Percentiles rank a stretch among this genome's conserved stretches.
Evolutionary conservation across 2,113 vertebrate species (phyloP).

Genomic region (Junco hyemalis): DNA sequence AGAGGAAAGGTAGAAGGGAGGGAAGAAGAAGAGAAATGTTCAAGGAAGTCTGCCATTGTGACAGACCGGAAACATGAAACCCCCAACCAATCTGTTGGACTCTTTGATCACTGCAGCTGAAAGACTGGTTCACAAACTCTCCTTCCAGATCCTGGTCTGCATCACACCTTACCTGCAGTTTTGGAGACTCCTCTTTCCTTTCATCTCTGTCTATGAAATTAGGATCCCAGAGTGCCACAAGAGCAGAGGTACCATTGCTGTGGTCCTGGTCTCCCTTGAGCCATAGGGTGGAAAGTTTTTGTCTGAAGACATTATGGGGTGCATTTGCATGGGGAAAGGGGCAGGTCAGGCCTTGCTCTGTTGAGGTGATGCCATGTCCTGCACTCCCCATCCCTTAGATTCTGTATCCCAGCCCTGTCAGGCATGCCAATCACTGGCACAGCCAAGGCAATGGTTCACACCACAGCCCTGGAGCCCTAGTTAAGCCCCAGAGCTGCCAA

Average conservation of each 20-base stretch:
- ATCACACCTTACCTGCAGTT: background rate
- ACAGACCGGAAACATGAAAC: background rate
- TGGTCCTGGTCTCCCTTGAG: rapidly evolving
- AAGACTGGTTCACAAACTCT: background rate
- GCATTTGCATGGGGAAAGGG: background rate
- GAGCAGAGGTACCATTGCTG: background rate
- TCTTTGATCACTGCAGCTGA: background rate
- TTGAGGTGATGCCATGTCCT: background rate
- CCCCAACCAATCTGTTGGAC: too few relatives aligned
- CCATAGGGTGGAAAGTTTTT: background rate
- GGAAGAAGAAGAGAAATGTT: background rate
- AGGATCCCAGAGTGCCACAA: background rate
- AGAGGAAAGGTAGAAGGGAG: background rate
- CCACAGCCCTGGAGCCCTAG: background rate
- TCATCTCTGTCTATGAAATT: background rate
- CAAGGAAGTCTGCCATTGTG: background rate
- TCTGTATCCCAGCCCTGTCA: background rate
- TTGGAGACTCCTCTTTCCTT: background rate
- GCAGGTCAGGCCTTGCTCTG: background rate
- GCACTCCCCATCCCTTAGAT: background rate
- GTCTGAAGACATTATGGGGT: background rate
- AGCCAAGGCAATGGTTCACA: background rate
- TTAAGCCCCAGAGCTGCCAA: background rate
- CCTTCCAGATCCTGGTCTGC: background rate
- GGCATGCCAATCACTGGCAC: background rate